A percentile compares a stretch with the other conserved stretches of the same genome.
These are phyloP conservation scores for Saturnia pavonia DNA, from an alignment of 2,888 invertebrate species.

Conservation along the genomic window DNA sequence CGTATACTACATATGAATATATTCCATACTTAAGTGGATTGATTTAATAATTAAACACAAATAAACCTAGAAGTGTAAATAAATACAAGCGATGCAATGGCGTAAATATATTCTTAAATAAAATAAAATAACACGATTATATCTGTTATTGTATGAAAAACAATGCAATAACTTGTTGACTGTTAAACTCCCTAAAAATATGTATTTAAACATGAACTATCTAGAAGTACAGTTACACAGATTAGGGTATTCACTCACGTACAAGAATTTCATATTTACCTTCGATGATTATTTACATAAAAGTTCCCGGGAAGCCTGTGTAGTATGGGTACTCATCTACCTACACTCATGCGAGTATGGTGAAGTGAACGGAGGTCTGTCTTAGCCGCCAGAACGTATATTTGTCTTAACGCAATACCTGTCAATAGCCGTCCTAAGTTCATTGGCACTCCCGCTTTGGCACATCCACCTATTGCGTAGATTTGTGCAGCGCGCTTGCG, in stretches of 20 bases:
- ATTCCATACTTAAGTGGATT: background rate
- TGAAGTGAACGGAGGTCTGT: conserved; percentile 77
- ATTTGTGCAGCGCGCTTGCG: conserved; percentile 71
- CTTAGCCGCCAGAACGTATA: conserved; percentile 73
- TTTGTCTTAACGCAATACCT: conserved; percentile 81
- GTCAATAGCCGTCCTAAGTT: conserved; percentile 79
- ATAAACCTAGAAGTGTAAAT: no score
- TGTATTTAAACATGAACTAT: conserved; percentile 26
- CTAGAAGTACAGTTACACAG: conserved; percentile 50
- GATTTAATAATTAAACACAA: no score
- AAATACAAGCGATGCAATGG: no score
- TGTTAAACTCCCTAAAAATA: conserved; percentile 32
- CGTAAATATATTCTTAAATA: no score
- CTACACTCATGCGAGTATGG: conserved; percentile 53
- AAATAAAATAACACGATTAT: no score
- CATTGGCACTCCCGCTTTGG: conserved; percentile 79
- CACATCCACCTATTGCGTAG: conserved; percentile 74
- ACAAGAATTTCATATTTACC: conserved; percentile 75
- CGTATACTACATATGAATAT: background rate
- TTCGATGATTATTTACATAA: conserved; percentile 71
- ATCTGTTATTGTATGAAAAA: background rate
- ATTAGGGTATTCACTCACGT: conserved; percentile 55
- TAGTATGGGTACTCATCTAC: conserved; percentile 52
- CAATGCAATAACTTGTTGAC: background rate
- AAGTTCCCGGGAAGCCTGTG: conserved; percentile 73